Conservation (phyloP, 2,113 vertebrate genomes). For the Rana temporaria region DNA sequence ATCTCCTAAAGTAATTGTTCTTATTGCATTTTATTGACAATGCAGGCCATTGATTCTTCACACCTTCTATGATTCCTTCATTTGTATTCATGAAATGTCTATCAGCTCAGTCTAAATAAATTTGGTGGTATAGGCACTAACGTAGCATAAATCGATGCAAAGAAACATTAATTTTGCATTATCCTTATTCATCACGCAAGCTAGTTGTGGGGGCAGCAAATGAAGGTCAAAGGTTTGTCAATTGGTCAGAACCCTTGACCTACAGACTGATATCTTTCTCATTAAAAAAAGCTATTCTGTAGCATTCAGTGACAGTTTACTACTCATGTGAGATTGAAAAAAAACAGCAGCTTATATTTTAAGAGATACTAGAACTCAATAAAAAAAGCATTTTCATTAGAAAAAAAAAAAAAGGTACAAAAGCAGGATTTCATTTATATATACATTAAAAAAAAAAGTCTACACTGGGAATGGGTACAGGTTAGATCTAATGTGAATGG, state of each 20-base stretch:
- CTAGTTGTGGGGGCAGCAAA: conserved; percentile 80
- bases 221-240: conserved; percentile 92
- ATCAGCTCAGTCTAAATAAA: conserved; percentile 92
- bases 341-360: conserved; percentile 60
- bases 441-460: not conserved
- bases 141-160: conserved; percentile 89
- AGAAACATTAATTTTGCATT: conserved; percentile 98
- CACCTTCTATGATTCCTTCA: conserved; percentile 94
- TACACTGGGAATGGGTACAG: too few relatives aligned
- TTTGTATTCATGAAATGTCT: conserved; percentile 98
- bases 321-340: conserved; percentile 67
- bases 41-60: conserved; percentile 83
- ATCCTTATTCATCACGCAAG: conserved; percentile 90
- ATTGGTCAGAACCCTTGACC: conserved; percentile 92
- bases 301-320: conserved; percentile 82
- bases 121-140: conserved; percentile 89
- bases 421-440: conserved; percentile 26
- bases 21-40: conserved; percentile 82
- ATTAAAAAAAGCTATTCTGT: conserved; percentile 86
- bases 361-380: conserved; percentile 72
- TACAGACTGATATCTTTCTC: conserved; percentile 82
- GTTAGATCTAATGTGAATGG: too few relatives aligned
- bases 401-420: conserved; percentile 64
- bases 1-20: conserved; percentile 80
- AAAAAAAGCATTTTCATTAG: conserved; percentile 75